Base-by-base conservation (phyloP, 1,140 invertebrate species). In the Drosophila trapezifrons region DNA sequence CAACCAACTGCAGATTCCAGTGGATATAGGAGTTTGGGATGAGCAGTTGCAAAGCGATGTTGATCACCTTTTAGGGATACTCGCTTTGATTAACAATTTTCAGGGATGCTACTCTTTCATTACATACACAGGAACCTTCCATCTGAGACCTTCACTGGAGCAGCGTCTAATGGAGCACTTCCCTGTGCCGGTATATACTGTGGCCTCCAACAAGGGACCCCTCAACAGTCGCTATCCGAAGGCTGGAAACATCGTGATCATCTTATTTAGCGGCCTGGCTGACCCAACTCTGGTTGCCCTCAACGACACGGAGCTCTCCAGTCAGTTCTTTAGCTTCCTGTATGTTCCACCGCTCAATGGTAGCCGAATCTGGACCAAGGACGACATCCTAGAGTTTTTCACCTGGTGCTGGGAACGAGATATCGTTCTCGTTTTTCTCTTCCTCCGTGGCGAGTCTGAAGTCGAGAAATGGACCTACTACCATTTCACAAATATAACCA, bases 81-180 rank as follows among this genome's bases (percentile, higher is more conserved):
- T 49, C n/a, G n/a, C n/a, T n/a, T n/a, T n/a, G n/a, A n/a, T n/a
- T n/a, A n/a, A n/a, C n/a, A n/a, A n/a, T n/a, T n/a, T n/a, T n/a
- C n/a, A n/a, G 15, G n/a, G 22, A 17, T 27, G 4, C 1, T 3
- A 49, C n/a, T 12, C n/a, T 1, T 10, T 49, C 9, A 27, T 49
- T 3, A 12, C 15, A 5, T 49, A 49, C 5, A 6, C 25, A 9
- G 46, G 46, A 17, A 49, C 2, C 46, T 17, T 17, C 3, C 9
- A 49, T 2, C 22, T 27, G 4, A 49, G 6, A 12, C 22, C 46
- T 6, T 27, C 46, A 8, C 22, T 49, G 0, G 22, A 49, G 2
- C 46, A 49, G 25, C 46, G 46, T 0, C 10, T 59, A 2, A 59
- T 63, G 55, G 37, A 63, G 8, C 6, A 9, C n/a, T 29, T 42